Evolutionary conservation across 2,797 vertebrate species (phyloP).

Genomic region (Microctenopoma lineatum): DNA sequence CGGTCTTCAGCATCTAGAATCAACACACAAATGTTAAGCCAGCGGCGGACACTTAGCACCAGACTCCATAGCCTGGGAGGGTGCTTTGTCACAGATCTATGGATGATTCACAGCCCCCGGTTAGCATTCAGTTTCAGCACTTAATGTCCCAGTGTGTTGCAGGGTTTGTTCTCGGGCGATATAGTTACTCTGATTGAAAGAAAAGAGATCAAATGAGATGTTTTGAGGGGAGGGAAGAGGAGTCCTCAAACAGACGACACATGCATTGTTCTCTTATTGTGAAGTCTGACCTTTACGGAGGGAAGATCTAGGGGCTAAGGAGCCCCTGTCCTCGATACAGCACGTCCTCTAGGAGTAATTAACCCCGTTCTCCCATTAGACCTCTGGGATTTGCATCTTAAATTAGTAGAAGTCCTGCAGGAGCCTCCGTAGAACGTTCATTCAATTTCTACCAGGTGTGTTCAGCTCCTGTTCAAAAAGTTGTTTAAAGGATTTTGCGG

Average conservation of each 20-base stretch:
- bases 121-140: slow-evolving; percentile 66
- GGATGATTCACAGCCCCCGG: slow-evolving; percentile 68
- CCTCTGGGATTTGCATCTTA: slow-evolving; percentile 63
- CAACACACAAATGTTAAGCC: slow-evolving; percentile 68
- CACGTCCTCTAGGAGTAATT: slow-evolving; percentile 78
- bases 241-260: slow-evolving; percentile 62
- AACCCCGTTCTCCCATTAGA: slow-evolving; percentile 74
- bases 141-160: slow-evolving; percentile 64
- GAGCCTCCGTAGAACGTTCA: slow-evolving; percentile 1
- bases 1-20: slow-evolving; percentile 65
- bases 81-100: slow-evolving; percentile 69
- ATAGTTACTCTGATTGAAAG: slow-evolving; percentile 67
- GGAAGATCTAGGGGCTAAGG: slow-evolving; percentile 57
- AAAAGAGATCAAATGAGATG: slow-evolving; percentile 71
- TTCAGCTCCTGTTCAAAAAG: slow-evolving; percentile 7
- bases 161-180: slow-evolving; percentile 62
- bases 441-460: slow-evolving; percentile 57
- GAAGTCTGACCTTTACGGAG: slow-evolving; percentile 78
- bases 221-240: slow-evolving; percentile 57
- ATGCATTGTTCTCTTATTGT: slow-evolving; percentile 63
- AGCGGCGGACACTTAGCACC: slow-evolving; percentile 76
- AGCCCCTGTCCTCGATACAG: slow-evolving; percentile 59
- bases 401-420: slow-evolving; percentile 41
- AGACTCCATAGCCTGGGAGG: slow-evolving; percentile 63
- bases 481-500: neutral